Base-by-base conservation (phyloP, 2,888 invertebrate species). In the Melieria omissa region DNA sequence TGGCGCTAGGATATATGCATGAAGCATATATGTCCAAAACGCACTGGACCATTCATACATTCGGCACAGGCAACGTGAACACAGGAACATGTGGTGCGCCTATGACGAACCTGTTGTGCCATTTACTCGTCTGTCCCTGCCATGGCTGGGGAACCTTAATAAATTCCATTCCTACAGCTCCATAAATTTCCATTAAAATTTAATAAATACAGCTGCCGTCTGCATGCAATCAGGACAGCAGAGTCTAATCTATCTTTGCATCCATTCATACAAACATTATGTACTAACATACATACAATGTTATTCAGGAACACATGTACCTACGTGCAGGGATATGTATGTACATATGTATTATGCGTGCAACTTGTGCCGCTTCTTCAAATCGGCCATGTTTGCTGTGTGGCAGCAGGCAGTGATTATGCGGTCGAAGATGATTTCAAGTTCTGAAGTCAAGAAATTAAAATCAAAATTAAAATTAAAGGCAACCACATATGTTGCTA, bases 101-200 rank as follows among this genome's bases (percentile, higher is more conserved):
- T 58, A 67, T 67, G 60, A 67, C 61, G 67, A 67, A 67, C 67
- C 29, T 67, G 42, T 67, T 61, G 67, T 67, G 49, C n/a, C 5
- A 57, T 7, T 44, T 42, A 52, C n/a, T 14, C 2, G n/a, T 29
- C 9, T 66, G 58, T 68, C 5, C 60, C 4, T 42, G 47, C 44
- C n/a, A 44, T n/a, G 29, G 45, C 46, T 14, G 6, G 41, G 57
- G 54, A 58, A 64, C 57, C 65, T 65, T 70, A 70, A 65, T 70
- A 64, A 65, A 70, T 61, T 70, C 61, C 62, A 62, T 61, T 70
- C 54, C 65, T 58, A 65, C 70, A 70, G 70, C 70, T 70, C 65
- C 70, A 70, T 70, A 70, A 70, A 70, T 70, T 70, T 57, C 64
- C 70, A 70, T 70, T 70, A 70, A 70, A 70, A 65, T 70, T 70